Base-by-base conservation (phyloP, 1,140 invertebrate genomes). In the Zaprionus capensis region DNA sequence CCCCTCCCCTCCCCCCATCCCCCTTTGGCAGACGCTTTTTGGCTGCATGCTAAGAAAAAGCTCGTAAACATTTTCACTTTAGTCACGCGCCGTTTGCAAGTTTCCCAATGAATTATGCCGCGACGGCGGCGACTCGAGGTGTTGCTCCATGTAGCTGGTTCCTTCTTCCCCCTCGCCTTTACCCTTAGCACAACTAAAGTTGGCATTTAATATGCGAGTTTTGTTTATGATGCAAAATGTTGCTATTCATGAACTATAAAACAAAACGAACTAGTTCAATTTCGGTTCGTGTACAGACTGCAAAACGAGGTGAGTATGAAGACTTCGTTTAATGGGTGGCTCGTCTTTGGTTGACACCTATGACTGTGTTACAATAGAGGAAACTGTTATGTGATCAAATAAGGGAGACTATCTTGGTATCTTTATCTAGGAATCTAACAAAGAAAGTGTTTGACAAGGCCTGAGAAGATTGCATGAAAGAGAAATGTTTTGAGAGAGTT, bases 61-160 rank as follows among this genome's bases (percentile, higher is more conserved):
- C 66, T 78, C 83, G 82, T 71, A 90, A 80, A 87, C 84, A 87
- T 84, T 90, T 70, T 87, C 76, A 82, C 78, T 79, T 88, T 88
- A 88, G 84, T 90, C 84, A 88, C 85, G 85, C 84, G 84, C 85
- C 85, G 87, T 84, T 85, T 78, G 71, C 82, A 71, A 76, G 53
- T 77, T 78, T 72, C 63, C 72, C 71, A 79, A 73, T 90, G 78
- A 90, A 81, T 88, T 90, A 90, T 88, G 81, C 81, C 71, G 36
- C 41, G 61, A 20, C 53, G 31, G 57, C 56, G 9, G 7, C 55
- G 41, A 59, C 38, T 66, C 49, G 22, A 86, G 84, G 78, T 87
- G 84, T 88, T 87, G 77, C 74, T 77, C 61, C 77, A 59, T 59
- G 66, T 51, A 51, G 46, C 20, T 20, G 20, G 7, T 53, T 2